phyloP scores from a whole-genome alignment of 2,113 vertebrate genomes.

The Mustela nigripes region DNA sequence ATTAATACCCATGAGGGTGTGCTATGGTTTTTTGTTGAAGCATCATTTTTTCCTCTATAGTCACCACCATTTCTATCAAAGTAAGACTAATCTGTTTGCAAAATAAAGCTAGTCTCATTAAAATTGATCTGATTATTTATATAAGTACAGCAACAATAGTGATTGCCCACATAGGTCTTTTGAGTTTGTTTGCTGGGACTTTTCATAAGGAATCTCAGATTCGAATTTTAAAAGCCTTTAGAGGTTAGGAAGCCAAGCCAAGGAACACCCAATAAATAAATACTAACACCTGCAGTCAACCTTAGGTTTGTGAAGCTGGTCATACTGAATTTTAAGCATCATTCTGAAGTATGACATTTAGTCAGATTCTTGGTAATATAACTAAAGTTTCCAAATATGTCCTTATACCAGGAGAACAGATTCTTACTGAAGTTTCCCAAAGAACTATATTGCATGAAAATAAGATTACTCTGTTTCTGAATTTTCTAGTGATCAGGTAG shows the following conservation, averaged over 20 bases:
- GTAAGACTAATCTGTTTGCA: not conserved
- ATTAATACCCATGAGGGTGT: not conserved
- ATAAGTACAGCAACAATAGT: not conserved
- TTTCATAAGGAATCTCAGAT: not conserved
- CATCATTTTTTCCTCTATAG: not conserved
- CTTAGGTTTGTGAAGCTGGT: not conserved
- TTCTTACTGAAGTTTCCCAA: not conserved
- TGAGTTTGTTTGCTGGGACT: conserved; percentile 15
- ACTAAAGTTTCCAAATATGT: not conserved
- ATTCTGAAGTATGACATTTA: not conserved
- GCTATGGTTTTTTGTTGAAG: not conserved
- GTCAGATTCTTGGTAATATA: not conserved
- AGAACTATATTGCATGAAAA: not conserved
- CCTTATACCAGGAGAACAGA: not conserved
- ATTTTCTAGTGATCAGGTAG: not conserved
- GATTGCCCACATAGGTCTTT: not conserved
- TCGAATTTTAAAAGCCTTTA: not conserved
- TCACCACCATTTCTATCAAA: conserved; percentile 1
- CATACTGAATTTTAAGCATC: not conserved
- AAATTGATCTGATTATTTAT: not conserved
- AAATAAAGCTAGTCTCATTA: not conserved
- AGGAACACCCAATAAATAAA: not conserved
- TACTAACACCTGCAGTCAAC: not conserved
- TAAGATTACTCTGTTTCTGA: not conserved
- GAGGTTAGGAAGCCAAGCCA: not conserved